phyloP scores from a whole-genome alignment of 2,797 vertebrate species.

The Gallinago solitaria region DNA sequence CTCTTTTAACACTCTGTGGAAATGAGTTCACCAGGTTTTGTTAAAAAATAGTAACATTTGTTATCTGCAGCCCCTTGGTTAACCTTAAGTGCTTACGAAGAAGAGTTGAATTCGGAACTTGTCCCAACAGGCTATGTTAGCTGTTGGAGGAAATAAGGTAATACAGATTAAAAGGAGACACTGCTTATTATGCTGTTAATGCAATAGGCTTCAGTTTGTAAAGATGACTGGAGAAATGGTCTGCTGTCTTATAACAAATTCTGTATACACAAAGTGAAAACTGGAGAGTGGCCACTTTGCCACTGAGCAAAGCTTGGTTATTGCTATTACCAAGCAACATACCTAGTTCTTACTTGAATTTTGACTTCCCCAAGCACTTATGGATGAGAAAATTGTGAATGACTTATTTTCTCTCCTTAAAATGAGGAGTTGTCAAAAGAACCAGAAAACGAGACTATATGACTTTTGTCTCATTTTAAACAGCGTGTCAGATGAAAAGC shows the following conservation, averaged over 20 bases:
- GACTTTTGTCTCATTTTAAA: constrained; percentile 8
- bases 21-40: not conserved
- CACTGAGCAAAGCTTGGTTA: not conserved
- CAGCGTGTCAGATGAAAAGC: not conserved
- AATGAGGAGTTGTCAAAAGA: not conserved
- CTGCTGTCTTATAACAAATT: not conserved
- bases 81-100: not conserved
- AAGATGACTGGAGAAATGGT: not conserved
- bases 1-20: not conserved
- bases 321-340: not conserved
- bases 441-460: not conserved
- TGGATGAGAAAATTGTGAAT: not conserved
- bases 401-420: not conserved
- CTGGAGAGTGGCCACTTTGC: not conserved
- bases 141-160: not conserved
- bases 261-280: not conserved
- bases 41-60: not conserved
- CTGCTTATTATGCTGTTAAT: not conserved
- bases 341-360: not conserved
- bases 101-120: not conserved
- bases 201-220: not conserved
- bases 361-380: not conserved
- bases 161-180: not conserved
- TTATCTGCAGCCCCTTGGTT: not conserved
- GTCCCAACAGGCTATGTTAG: not conserved